Evolutionary conservation across 2,113 vertebrate species (phyloP).

Genomic region (Gobio gobio): DNA sequence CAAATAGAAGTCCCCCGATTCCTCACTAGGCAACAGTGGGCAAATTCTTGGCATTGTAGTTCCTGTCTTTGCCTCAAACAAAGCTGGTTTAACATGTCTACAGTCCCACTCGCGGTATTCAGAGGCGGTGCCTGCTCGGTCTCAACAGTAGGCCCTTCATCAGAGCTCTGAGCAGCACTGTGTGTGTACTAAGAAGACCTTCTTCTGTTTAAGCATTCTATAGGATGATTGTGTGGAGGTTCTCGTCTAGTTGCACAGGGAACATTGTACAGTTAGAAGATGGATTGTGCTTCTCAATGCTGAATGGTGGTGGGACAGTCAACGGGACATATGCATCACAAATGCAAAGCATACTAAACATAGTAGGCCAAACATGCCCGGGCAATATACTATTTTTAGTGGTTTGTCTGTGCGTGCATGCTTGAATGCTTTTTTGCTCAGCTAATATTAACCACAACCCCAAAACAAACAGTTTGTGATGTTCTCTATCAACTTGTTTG

Average conservation of each 20-base stretch:
- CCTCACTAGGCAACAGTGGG: not conserved
- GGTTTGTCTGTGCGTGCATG: not conserved
- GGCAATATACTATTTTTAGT: not conserved
- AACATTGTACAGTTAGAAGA: not conserved
- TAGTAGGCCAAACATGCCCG: too few relatives aligned
- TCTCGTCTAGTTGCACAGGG: not conserved
- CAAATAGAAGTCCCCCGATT: not conserved
- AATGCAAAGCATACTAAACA: not conserved
- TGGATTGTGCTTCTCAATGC: not conserved
- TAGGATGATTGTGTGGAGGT: conserved; percentile 30
- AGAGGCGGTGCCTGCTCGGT: conserved; percentile 1
- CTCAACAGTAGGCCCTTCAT: conserved; percentile 52
- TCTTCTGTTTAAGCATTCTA: conserved; percentile 27
- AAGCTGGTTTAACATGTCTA: conserved; percentile 39
- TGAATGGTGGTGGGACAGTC: not conserved
- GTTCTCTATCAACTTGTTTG: too few relatives aligned
- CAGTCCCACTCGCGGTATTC: conserved; percentile 32
- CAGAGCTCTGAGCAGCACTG: conserved; percentile 20
- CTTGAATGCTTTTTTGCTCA: not conserved
- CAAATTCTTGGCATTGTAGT: not conserved
- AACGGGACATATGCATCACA: not conserved
- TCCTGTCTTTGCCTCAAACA: not conserved
- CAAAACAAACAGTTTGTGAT: too few relatives aligned
- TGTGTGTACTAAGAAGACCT: conserved; percentile 38
- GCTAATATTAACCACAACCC: too few relatives aligned